Evolutionary conservation across 2,888 invertebrate species (phyloP).

Genomic region (Cryptus viduatorius): DNA sequence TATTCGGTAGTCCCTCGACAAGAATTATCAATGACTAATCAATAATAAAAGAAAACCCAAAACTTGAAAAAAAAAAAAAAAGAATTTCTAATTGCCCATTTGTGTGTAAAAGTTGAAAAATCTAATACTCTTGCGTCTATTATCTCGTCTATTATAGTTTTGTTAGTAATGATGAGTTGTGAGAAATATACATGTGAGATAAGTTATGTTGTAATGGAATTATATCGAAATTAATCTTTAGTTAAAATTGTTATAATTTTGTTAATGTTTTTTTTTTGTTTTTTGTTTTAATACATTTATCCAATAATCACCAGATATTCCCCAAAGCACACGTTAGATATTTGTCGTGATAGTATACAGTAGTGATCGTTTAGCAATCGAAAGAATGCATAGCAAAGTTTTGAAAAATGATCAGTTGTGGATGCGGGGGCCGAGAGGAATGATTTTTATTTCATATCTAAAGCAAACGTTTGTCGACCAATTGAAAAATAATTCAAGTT

Average conservation of each 20-base stretch:
- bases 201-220: conserved; percentile 3
- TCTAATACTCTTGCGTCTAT: conserved; percentile 4
- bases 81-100: conserved; percentile 18
- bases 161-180: conserved; percentile 35
- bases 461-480: conserved; percentile 15
- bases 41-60: background rate
- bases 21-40: conserved; percentile 41
- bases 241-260: conserved; percentile 13
- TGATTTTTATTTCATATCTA: conserved; percentile 22
- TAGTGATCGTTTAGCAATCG: conserved; percentile 19
- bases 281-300: conserved; percentile 33
- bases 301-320: conserved; percentile 81
- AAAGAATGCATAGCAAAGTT: background rate
- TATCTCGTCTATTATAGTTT: conserved; percentile 9
- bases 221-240: background rate
- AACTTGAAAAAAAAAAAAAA: background rate
- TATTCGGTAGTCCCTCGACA: conserved; percentile 62
- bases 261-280: conserved; percentile 4
- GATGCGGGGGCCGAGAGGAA: conserved; percentile 65
- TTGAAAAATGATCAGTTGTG: conserved; percentile 65
- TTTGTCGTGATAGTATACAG: conserved; percentile 67
- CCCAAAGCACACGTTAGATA: conserved; percentile 78
- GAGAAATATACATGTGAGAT: conserved; percentile 40
- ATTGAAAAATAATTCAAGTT: background rate
- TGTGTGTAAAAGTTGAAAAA: conserved; percentile 36